Evolutionary conservation across 37 sponge, comb jelly and placozoan genomes (phyloP).

Genomic region (Aphrocallistes beatrix): DNA sequence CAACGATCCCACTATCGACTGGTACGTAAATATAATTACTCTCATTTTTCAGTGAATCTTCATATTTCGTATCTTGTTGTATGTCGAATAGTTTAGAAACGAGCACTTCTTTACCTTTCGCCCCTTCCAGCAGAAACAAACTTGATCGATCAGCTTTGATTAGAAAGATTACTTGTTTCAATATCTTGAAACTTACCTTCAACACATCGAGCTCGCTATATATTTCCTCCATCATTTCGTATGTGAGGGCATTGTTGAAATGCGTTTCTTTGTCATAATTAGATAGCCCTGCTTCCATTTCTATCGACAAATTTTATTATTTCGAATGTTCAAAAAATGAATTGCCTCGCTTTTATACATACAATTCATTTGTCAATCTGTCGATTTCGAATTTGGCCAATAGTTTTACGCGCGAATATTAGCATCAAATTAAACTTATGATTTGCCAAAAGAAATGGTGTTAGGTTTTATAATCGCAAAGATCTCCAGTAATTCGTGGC

Average conservation of each 20-base stretch:
- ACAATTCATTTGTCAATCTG: neutral
- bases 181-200: neutral
- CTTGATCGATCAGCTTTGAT: neutral
- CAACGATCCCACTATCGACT: neutral
- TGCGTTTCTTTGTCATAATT: neutral
- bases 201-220: slow-evolving; percentile 7
- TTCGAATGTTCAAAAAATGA: neutral
- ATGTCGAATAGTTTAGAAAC: neutral
- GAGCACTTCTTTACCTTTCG: neutral
- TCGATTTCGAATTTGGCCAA: neutral
- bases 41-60: slow-evolving; percentile 56
- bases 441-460: neutral
- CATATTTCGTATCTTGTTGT: slow-evolving; percentile 30
- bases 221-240: slow-evolving; percentile 16
- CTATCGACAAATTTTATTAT: neutral
- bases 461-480: slow-evolving; percentile 14
- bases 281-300: neutral
- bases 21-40: slow-evolving; percentile 49
- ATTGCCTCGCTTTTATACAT: neutral
- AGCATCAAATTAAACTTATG: too few species aligned
- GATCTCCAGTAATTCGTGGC: neutral
- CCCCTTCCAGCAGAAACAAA: neutral
- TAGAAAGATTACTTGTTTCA: neutral
- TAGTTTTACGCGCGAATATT: neutral
- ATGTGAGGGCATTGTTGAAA: neutral